phyloP scores from a whole-genome alignment of 2,797 vertebrate species.

The Gallinago nigripennis region DNA sequence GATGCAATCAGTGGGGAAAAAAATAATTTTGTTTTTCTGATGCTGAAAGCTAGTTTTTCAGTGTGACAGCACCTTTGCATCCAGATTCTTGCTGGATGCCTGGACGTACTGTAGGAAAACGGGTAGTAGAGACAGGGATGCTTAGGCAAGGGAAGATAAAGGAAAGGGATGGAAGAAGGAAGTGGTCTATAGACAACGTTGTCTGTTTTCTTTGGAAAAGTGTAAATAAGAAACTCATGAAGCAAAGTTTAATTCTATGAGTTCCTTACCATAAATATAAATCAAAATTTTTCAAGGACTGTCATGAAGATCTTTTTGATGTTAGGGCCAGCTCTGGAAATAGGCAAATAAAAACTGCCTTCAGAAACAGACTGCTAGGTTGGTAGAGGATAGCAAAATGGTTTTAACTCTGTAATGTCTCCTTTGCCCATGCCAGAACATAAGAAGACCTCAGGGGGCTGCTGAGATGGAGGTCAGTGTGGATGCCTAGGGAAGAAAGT shows the following conservation, averaged over 20 bases:
- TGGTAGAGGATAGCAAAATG: not conserved
- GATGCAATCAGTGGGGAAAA: rapidly evolving
- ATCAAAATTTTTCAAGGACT: not conserved
- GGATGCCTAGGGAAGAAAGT: not conserved
- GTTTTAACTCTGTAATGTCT: not conserved
- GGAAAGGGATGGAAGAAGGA: not conserved
- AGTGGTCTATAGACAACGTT: rapidly evolving
- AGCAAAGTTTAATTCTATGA: not conserved
- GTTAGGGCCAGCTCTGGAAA: not conserved
- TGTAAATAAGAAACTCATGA: not conserved
- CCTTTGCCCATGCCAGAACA: not conserved
- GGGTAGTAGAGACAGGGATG: not conserved
- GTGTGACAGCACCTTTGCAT: not conserved
- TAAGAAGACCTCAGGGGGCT: not conserved
- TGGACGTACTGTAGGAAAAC: not conserved
- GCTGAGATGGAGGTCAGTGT: not conserved
- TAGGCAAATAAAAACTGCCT: not conserved
- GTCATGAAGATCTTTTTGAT: not conserved
- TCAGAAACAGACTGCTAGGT: not conserved
- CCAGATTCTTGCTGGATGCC: not conserved
- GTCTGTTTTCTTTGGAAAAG: not conserved
- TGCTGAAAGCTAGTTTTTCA: not conserved
- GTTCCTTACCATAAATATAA: not conserved
- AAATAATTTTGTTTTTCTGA: not conserved
- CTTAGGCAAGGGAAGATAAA: not conserved